Evolutionary conservation across 1,140 invertebrate species (phyloP).

Genomic region (Cydia splendana): DNA sequence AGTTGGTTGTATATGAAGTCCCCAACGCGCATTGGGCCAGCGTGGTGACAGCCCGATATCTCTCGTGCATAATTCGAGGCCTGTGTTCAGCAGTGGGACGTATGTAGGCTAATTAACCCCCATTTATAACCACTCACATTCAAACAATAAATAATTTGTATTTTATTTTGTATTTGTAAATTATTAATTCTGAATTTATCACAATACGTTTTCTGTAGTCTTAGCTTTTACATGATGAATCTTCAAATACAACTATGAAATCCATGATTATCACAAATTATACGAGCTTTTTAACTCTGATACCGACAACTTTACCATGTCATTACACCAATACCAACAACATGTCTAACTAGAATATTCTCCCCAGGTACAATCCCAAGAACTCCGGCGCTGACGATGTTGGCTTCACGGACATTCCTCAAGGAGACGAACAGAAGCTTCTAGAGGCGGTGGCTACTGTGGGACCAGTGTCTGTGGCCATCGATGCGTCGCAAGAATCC

Average conservation of each 20-base stretch:
- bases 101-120: no score
- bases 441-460: constrained; percentile 91
- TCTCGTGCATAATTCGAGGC: no score
- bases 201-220: no score
- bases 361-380: constrained; percentile 82
- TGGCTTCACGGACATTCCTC: constrained; percentile 91
- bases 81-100: no score
- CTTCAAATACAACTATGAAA: constrained; percentile 12
- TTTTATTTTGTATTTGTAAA: no score
- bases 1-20: no score
- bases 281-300: constrained; percentile 19
- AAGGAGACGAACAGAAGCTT: constrained; percentile 88
- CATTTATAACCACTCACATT: no score
- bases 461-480: constrained; percentile 93
- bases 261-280: neutral
- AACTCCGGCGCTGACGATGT: constrained; percentile 90
- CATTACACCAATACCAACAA: neutral
- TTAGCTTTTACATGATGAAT: neutral
- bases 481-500: constrained; percentile 92
- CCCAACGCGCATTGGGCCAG: no score
- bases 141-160: no score
- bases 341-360: neutral
- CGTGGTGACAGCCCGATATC: no score
- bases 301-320: neutral
- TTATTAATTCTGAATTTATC: no score